phyloP scores from a whole-genome alignment of 2,888 invertebrate genomes.

The Magallana nippona region DNA sequence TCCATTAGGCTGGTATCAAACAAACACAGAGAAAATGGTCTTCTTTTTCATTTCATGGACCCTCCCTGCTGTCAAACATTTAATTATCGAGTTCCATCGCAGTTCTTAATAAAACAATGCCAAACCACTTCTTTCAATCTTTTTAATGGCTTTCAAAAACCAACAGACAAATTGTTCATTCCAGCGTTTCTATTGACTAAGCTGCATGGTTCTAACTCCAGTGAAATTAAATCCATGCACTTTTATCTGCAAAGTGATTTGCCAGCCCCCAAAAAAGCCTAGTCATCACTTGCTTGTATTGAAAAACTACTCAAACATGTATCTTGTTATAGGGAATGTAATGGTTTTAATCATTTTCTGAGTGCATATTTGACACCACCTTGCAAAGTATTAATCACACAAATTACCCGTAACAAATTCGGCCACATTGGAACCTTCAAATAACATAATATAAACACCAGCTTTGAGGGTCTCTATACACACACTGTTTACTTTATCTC shows the following conservation, averaged over 20 bases:
- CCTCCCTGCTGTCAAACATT: constrained; percentile 11
- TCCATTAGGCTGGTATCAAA: constrained; percentile 8
- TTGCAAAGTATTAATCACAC: constrained; percentile 8
- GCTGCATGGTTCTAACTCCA: constrained; percentile 1
- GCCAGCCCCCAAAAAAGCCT: background rate
- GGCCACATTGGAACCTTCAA: constrained; percentile 24
- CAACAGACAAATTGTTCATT: constrained; percentile 29
- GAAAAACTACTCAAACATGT: background rate
- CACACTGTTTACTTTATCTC: background rate
- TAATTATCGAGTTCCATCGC: constrained; percentile 6
- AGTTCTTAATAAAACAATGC: constrained; percentile 20
- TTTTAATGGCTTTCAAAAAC: constrained; percentile 8
- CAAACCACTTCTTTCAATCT: constrained; percentile 17
- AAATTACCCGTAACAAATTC: constrained; percentile 29
- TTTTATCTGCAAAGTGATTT: constrained; percentile 7
- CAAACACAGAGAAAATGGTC: background rate
- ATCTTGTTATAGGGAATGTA: background rate
- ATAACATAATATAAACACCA: constrained; percentile 2
- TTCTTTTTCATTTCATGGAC: background rate
- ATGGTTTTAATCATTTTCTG: background rate
- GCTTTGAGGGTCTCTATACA: background rate
- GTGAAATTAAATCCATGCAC: constrained; percentile 11
- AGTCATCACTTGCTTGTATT: background rate
- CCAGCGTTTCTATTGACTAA: constrained; percentile 23
- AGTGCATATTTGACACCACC: background rate